Percentiles rank a stretch among this genome's conserved stretches.
These are phyloP conservation scores for Xenops minutus DNA, from an alignment of 2,797 vertebrate genomes.

Conservation along the genomic window DNA sequence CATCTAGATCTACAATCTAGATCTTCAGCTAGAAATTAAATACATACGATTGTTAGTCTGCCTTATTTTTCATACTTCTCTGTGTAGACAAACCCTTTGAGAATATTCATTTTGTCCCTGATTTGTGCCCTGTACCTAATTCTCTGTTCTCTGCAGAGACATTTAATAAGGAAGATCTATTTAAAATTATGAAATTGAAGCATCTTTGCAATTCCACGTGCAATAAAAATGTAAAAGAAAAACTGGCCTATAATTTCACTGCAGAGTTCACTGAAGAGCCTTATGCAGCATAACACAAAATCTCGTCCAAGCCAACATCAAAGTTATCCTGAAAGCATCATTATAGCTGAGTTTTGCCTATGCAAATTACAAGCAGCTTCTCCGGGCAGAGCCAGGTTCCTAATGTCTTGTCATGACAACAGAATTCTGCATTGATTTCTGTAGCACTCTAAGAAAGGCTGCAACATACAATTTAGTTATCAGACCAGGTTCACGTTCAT, in stretches of 20 bases:
- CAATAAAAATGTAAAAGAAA: not conserved
- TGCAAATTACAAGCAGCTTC: not conserved
- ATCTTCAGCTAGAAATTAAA: not conserved
- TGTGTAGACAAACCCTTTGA: not conserved
- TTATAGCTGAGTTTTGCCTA: not conserved
- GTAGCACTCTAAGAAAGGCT: not conserved
- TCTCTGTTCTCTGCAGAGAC: not conserved
- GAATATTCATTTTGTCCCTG: not conserved
- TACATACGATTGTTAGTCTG: not conserved
- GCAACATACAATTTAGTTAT: not conserved
- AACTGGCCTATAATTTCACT: not conserved
- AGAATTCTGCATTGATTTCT: not conserved
- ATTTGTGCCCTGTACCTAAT: not conserved
- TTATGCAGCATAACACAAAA: not conserved
- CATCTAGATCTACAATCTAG: not conserved
- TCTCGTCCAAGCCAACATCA: not conserved
- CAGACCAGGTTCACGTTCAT: not conserved
- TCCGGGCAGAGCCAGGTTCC: not conserved
- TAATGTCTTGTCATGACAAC: not conserved
- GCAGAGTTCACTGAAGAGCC: not conserved
- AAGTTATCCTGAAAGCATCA: not conserved
- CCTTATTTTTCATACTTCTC: not conserved
- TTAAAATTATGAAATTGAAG: not conserved
- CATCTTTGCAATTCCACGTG: not conserved
- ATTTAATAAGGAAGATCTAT: not conserved